These are phyloP conservation scores for Anthoscopus minutus DNA, from an alignment of 2,113 vertebrate species.

Conservation along the genomic window DNA sequence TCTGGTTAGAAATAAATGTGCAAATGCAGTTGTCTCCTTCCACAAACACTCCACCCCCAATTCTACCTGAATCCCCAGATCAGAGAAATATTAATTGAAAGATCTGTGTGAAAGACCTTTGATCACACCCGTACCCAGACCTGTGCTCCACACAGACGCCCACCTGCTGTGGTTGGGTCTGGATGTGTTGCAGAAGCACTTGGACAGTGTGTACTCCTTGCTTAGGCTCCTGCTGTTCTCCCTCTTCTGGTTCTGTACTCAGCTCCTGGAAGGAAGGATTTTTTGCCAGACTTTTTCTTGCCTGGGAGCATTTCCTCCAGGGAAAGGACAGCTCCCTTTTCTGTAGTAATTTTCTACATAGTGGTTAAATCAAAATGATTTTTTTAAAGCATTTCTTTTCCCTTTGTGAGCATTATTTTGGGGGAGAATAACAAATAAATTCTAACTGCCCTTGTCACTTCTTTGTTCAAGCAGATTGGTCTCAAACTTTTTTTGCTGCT, in stretches of 20 bases:
- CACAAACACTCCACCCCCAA: rapidly evolving
- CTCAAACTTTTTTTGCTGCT: neutral
- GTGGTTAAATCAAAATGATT: neutral
- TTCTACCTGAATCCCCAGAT: neutral
- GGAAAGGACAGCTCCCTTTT: neutral
- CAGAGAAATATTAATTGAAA: neutral
- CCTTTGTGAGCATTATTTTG: neutral
- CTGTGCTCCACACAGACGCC: neutral
- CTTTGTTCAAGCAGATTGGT: neutral
- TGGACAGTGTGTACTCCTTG: neutral
- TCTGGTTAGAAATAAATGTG: neutral
- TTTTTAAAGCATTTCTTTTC: neutral
- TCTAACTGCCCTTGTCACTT: neutral
- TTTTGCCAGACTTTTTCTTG: neutral
- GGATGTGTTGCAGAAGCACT: neutral
- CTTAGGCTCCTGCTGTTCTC: neutral
- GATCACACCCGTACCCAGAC: neutral
- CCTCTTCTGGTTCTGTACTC: neutral
- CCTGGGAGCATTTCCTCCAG: neutral
- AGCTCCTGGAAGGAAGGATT: neutral
- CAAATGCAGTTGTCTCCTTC: neutral
- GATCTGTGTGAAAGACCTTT: neutral
- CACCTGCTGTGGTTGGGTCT: neutral
- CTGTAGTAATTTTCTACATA: neutral
- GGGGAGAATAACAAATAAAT: neutral